Conservation (phyloP, 2,888 invertebrate species). For the Macropis europaea region DNA sequence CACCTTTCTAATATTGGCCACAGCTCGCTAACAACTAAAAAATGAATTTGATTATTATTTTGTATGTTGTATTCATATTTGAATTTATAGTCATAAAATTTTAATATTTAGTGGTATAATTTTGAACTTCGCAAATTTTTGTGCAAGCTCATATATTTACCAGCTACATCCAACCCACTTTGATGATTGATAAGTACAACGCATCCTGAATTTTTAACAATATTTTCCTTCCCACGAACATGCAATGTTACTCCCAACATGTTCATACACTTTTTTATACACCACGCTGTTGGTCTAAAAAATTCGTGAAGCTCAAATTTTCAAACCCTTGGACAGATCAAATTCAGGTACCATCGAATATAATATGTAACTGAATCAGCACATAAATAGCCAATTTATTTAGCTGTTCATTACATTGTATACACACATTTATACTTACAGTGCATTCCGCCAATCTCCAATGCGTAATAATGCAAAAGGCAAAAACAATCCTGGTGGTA, state of each 20-base stretch:
- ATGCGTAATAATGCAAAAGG: constrained; percentile 89
- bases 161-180: constrained; percentile 91
- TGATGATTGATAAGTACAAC: constrained; percentile 95
- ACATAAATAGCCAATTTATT: too few species aligned
- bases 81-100: not conserved
- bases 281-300: constrained; percentile 86
- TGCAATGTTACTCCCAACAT: constrained; percentile 86
- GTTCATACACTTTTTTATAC: constrained; percentile 82
- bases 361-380: too few species aligned
- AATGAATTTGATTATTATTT: constrained; percentile 11
- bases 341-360: too few species aligned
- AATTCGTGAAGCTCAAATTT: too few species aligned
- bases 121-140: too few species aligned
- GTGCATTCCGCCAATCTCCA: constrained; percentile 87
- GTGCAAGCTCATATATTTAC: too few species aligned
- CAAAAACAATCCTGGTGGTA: constrained; percentile 85
- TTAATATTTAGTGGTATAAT: not conserved
- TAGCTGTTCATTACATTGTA: not conserved
- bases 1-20: constrained; percentile 92
- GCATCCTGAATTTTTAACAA: constrained; percentile 87
- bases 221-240: constrained; percentile 88
- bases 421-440: constrained; percentile 84
- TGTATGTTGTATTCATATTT: not conserved
- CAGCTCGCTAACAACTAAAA: constrained; percentile 86
- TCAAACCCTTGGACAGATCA: too few species aligned